Evolutionary conservation across 2,113 vertebrate genomes (phyloP).

Genomic region (Melanerpes formicivorus): DNA sequence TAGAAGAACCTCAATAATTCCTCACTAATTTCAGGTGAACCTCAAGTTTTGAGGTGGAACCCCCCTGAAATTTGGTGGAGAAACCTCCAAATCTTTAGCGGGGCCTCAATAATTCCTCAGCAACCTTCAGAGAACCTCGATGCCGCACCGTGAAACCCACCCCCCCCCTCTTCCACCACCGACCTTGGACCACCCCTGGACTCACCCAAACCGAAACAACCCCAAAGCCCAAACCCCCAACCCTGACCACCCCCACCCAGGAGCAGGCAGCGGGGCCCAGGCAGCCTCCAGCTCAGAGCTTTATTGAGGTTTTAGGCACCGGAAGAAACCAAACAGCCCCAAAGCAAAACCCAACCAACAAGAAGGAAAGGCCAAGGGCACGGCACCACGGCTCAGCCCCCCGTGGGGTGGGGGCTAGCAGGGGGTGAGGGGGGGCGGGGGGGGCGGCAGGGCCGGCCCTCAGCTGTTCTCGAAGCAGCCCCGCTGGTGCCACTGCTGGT

Average conservation of each 20-base stretch:
- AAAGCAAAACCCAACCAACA: not conserved
- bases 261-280: not conserved
- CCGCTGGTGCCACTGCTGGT: conserved; percentile 92
- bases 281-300: conserved; percentile 58
- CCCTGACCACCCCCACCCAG: not conserved
- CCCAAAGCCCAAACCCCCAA: no score
- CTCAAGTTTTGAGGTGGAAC: no score
- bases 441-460: conserved; percentile 39
- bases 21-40: no score
- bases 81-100: no score
- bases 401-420: not conserved
- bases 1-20: no score
- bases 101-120: no score
- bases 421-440: not conserved
- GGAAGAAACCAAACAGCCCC: not conserved
- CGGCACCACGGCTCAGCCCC: not conserved
- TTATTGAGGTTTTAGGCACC: conserved; percentile 71
- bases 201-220: no score
- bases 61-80: no score
- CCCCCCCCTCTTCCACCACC: not conserved
- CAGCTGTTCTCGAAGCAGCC: conserved; percentile 88
- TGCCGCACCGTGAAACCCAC: fast-evolving
- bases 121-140: no score
- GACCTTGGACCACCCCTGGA: fast-evolving
- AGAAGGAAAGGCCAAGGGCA: not conserved